Conservation (phyloP, 2,113 vertebrate genomes). For the Alectura lathami region DNA sequence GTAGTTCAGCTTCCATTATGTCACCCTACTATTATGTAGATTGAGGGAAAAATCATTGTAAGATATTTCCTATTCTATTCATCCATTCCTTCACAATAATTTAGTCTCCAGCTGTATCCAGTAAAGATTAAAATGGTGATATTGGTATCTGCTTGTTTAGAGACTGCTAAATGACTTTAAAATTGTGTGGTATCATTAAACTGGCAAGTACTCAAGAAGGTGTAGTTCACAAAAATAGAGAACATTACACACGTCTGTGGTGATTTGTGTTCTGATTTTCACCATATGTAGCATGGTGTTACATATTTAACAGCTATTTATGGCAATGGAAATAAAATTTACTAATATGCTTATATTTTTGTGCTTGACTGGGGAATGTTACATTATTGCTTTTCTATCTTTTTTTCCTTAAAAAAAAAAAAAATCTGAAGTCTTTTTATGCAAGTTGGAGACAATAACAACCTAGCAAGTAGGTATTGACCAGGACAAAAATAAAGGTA, state of each 20-base stretch:
- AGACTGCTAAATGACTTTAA: slow-evolving; percentile 1
- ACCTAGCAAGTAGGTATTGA: background rate
- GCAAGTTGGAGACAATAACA: background rate
- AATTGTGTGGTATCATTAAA: slow-evolving; percentile 36
- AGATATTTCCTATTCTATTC: background rate
- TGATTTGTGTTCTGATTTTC: background rate
- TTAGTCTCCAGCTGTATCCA: background rate
- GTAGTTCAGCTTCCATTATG: background rate
- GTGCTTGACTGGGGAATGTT: background rate
- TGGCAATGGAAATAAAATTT: background rate
- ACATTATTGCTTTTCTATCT: background rate
- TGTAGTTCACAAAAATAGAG: background rate
- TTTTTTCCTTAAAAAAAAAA: background rate
- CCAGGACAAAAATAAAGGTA: background rate
- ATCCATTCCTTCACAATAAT: background rate
- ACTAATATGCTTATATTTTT: background rate
- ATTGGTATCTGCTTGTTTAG: background rate
- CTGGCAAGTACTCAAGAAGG: background rate
- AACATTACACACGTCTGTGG: background rate
- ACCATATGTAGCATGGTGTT: background rate
- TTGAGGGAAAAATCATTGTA: background rate
- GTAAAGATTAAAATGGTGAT: background rate
- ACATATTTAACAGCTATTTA: background rate
- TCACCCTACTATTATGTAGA: background rate
- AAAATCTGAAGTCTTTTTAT: background rate